Evolutionary conservation across 35 echinoderm and acorn worm species (phyloP).

Genomic region (Heliocidaris erythrogramma): DNA sequence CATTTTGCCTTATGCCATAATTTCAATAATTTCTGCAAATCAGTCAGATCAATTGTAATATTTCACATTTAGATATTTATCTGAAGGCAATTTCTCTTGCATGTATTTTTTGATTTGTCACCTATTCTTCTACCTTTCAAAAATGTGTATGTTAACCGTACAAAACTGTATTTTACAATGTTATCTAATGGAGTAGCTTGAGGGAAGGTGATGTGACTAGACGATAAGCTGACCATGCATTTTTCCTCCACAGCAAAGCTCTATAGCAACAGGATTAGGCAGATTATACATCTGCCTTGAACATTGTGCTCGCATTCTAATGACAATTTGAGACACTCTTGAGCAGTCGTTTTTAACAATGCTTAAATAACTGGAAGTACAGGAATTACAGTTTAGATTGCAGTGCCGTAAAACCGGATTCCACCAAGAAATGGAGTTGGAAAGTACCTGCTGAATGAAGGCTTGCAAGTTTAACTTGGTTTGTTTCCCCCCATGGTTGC

Average conservation of each 20-base stretch:
- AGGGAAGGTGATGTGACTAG: background rate
- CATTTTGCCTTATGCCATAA: too few relatives aligned
- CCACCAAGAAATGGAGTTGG: constrained; percentile 39
- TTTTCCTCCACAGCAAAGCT: background rate
- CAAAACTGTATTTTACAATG: background rate
- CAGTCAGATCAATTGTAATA: too few relatives aligned
- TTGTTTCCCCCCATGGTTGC: constrained; percentile 37
- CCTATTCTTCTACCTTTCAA: too few relatives aligned
- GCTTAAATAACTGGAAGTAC: constrained; percentile 15
- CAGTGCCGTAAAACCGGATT: constrained; percentile 44
- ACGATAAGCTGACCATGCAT: background rate
- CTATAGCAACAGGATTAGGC: background rate
- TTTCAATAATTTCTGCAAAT: too few relatives aligned
- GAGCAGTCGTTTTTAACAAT: background rate
- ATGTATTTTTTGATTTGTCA: too few relatives aligned
- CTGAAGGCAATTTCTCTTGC: too few relatives aligned
- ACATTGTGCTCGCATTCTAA: background rate
- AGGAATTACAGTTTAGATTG: constrained; percentile 33
- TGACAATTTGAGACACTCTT: constrained; percentile 32
- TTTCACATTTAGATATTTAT: too few relatives aligned
- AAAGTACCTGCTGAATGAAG: background rate
- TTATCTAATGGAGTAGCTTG: background rate
- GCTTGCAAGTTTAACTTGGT: constrained; percentile 44
- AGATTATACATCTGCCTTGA: background rate
- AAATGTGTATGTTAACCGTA: background rate